Evolutionary conservation across 2,797 vertebrate genomes (phyloP).

Genomic region (Oophaga sylvatica): DNA sequence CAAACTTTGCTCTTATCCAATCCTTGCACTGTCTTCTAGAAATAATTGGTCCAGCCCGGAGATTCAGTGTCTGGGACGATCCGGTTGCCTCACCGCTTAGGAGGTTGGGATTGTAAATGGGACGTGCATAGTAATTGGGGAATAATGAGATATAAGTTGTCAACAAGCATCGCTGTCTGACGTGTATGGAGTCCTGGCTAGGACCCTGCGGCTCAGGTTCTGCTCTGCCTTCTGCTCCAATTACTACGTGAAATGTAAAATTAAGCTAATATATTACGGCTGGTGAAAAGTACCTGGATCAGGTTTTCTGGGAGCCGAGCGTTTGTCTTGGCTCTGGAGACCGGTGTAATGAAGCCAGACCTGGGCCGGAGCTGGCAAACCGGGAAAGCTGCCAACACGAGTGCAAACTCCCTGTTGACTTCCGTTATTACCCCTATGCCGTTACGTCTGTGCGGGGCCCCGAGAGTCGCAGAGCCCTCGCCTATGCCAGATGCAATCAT

Average conservation of each 20-base stretch:
- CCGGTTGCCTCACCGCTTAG: no score
- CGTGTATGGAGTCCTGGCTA: neutral
- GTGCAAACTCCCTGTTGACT: constrained; percentile 1
- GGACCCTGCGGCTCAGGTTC: neutral
- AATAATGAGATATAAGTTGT: neutral
- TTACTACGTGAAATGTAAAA: constrained; percentile 6
- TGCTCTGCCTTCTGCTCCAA: neutral
- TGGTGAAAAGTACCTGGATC: constrained; percentile 27
- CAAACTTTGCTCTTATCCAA: neutral
- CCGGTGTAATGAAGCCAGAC: constrained; percentile 2
- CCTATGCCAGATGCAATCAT: neutral
- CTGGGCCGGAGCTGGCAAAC: constrained; percentile 19
- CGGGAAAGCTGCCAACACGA: constrained; percentile 8
- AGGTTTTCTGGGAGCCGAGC: constrained; percentile 9
- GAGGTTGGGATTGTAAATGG: neutral
- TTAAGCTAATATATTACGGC: constrained; percentile 22
- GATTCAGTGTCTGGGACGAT: no score
- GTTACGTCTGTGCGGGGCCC: neutral
- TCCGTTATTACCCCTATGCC: constrained; percentile 13
- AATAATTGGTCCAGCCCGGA: no score
- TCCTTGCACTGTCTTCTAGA: neutral
- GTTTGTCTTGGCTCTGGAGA: constrained; percentile 23
- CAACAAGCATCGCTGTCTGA: neutral
- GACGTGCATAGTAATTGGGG: neutral
- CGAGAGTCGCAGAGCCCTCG: neutral